Conservation (phyloP, 2,888 invertebrate genomes). For the Cistogaster globosa region DNA sequence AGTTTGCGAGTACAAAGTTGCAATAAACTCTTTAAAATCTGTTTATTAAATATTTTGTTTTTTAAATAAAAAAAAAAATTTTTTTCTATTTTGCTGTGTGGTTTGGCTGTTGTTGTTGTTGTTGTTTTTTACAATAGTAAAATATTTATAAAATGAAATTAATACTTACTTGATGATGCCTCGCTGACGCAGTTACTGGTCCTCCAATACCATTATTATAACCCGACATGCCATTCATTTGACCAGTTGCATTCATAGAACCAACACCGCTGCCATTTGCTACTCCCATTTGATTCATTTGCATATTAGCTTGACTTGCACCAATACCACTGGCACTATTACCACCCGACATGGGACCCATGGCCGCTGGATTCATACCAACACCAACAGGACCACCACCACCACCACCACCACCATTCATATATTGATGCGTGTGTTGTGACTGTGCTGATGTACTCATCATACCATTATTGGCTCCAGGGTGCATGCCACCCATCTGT, state of each 20-base stretch:
- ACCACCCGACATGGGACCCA: conserved; percentile 83
- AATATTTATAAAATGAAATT: conserved; percentile 35
- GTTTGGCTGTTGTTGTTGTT: background rate
- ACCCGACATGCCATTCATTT: conserved; percentile 80
- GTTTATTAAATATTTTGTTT: background rate
- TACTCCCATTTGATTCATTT: conserved; percentile 72
- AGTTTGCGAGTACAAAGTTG: background rate
- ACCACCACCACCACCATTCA: conserved; percentile 76
- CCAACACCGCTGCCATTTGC: conserved; percentile 69
- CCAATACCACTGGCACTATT: conserved; percentile 53
- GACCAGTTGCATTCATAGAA: conserved; percentile 76
- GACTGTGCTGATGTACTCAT: conserved; percentile 77
- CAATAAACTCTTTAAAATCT: conserved; percentile 11
- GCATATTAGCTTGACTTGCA: conserved; percentile 72
- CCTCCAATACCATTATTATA: conserved; percentile 75
- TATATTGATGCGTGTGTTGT: conserved; percentile 77
- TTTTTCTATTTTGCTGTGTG: background rate
- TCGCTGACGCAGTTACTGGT: conserved; percentile 76
- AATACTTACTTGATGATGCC: conserved; percentile 83
- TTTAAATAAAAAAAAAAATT: background rate
- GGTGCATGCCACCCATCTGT: conserved; percentile 82
- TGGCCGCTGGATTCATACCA: conserved; percentile 73
- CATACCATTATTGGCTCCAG: conserved; percentile 77
- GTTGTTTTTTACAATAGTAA: background rate
- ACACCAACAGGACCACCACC: conserved; percentile 61